Conservation (phyloP, 2,113 vertebrate species). For the Xiphophorus maculatus region DNA sequence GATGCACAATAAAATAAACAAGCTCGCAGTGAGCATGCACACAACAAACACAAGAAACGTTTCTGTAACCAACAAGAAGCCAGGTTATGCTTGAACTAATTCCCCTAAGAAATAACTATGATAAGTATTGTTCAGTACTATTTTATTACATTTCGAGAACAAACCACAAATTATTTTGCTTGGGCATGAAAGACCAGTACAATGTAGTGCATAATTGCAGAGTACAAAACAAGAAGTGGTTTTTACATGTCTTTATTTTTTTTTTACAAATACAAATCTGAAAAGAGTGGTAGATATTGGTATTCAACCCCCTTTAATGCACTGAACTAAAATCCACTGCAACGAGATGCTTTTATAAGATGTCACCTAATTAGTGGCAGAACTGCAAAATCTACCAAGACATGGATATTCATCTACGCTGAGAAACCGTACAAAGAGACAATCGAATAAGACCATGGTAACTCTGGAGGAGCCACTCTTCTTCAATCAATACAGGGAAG, state of each 20-base stretch:
- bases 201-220: neutral
- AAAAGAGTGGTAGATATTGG: neutral
- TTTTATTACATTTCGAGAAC: neutral
- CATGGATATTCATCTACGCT: neutral
- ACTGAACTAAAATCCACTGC: neutral
- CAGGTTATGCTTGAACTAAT: neutral
- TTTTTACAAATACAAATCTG: neutral
- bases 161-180: neutral
- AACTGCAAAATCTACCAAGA: neutral
- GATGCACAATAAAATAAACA: conserved; percentile 10
- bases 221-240: neutral
- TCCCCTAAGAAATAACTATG: no score
- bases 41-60: neutral
- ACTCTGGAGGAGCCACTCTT: neutral
- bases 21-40: conserved; percentile 47
- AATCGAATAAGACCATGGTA: neutral
- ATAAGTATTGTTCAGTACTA: no score
- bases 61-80: neutral
- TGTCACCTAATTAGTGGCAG: neutral
- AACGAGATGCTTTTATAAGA: neutral
- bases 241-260: neutral
- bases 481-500: no score
- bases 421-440: neutral
- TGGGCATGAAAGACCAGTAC: neutral
- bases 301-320: neutral